Evolutionary conservation across 2,113 vertebrate species (phyloP).

Genomic region (Tyto alba): DNA sequence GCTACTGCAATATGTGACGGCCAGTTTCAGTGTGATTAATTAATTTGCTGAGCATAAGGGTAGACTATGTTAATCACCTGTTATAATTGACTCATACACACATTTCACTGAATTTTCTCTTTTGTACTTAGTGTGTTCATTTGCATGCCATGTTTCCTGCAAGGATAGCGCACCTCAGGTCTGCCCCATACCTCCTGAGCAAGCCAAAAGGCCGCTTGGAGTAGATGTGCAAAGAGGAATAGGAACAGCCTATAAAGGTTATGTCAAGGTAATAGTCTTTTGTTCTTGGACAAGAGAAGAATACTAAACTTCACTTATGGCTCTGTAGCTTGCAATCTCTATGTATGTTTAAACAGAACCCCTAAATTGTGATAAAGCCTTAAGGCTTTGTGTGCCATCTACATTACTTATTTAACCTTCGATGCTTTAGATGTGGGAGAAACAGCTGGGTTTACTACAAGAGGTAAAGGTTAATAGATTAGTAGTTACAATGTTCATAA

Average conservation of each 20-base stretch:
- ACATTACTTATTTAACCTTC: background rate
- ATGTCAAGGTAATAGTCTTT: slow-evolving; percentile 85
- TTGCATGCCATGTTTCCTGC: slow-evolving; percentile 93
- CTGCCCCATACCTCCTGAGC: slow-evolving; percentile 94
- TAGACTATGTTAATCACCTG: background rate
- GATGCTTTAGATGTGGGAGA: background rate
- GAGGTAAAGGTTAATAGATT: background rate
- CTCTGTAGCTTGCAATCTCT: background rate
- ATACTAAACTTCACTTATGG: background rate
- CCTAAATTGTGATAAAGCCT: background rate
- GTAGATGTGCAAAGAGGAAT: slow-evolving; percentile 96
- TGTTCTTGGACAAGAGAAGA: background rate
- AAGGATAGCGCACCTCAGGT: slow-evolving; percentile 91
- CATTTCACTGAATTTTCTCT: slow-evolving; percentile 45
- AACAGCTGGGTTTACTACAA: background rate
- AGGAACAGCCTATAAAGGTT: slow-evolving; percentile 96
- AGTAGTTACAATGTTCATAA: background rate
- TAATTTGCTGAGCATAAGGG: background rate
- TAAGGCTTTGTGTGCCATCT: background rate
- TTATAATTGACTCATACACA: background rate
- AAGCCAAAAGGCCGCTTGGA: slow-evolving; percentile 92
- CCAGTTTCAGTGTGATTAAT: background rate
- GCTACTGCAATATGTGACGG: background rate
- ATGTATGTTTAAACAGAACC: background rate
- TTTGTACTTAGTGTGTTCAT: slow-evolving; percentile 85